phyloP scores from a whole-genome alignment of 2,888 invertebrate genomes.

The Macaria notata region DNA sequence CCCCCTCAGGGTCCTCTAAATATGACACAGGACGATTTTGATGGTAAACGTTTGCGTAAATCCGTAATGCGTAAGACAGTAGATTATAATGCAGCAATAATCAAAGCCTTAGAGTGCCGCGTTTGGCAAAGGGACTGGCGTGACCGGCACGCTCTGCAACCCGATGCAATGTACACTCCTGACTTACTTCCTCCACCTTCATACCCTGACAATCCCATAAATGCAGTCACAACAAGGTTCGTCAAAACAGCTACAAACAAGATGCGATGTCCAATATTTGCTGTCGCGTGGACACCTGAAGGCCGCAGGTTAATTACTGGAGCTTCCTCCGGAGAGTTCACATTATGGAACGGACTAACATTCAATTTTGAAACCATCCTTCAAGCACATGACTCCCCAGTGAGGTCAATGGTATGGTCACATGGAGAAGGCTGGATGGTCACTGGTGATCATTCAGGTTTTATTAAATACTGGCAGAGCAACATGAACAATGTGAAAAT shows the following conservation, averaged over 20 bases:
- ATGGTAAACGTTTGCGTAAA: constrained; percentile 97
- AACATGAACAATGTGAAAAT: constrained; percentile 99
- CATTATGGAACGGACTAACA: constrained; percentile 99
- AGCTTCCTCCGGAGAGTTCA: constrained; percentile 99
- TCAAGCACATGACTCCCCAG: constrained; percentile 99
- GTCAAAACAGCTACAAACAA: constrained; percentile 99
- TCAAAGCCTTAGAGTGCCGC: constrained; percentile 95
- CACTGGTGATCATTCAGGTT: constrained; percentile 98
- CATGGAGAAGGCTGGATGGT: constrained; percentile 99
- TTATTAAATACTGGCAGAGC: constrained; percentile 99
- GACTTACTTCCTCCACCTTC: constrained; percentile 97
- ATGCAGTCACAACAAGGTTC: constrained; percentile 96
- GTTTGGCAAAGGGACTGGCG: constrained; percentile 97
- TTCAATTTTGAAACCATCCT: constrained; percentile 99
- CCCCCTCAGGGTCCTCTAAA: constrained; percentile 83
- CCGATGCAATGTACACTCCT: constrained; percentile 97
- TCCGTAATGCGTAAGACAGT: constrained; percentile 99
- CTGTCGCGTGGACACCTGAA: constrained; percentile 99
- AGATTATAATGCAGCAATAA: constrained; percentile 97
- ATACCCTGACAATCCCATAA: constrained; percentile 96
- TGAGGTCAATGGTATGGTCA: constrained; percentile 99
- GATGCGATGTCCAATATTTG: constrained; percentile 99
- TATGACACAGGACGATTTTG: constrained; percentile 94
- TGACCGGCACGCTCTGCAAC: constrained; percentile 94
- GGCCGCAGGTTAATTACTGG: constrained; percentile 98